phyloP scores from a whole-genome alignment of 2,113 vertebrate genomes.

The Dissostichus mawsoni region DNA sequence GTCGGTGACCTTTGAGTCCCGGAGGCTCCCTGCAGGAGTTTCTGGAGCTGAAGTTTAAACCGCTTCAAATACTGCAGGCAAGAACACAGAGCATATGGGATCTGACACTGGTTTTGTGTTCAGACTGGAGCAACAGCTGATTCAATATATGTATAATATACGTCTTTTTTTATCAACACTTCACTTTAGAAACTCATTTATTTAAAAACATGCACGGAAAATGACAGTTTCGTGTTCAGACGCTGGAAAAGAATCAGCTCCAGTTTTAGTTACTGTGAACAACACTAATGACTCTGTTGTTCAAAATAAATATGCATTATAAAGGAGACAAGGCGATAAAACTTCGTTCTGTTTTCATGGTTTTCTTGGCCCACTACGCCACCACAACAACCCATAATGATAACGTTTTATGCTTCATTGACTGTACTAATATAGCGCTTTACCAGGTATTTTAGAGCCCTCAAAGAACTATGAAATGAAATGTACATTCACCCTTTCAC shows the following conservation, averaged over 20 bases:
- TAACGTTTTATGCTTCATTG: too few species aligned
- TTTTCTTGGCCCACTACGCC: background rate
- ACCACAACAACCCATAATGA: constrained; percentile 13
- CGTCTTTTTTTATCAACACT: too few species aligned
- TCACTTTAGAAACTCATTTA: background rate
- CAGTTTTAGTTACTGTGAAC: background rate
- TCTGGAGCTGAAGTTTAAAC: constrained; percentile 8
- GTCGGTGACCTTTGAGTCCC: constrained; percentile 50
- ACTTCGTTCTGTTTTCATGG: background rate
- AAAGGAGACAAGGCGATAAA: background rate
- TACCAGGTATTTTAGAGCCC: too few species aligned
- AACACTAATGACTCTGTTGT: background rate
- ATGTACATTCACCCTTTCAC: too few species aligned
- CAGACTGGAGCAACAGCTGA: too few species aligned
- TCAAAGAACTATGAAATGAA: too few species aligned
- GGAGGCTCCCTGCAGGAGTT: constrained; percentile 21
- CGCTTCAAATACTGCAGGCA: constrained; percentile 9
- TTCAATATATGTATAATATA: too few species aligned
- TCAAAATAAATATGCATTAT: background rate
- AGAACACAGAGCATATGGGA: background rate
- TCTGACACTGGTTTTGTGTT: background rate
- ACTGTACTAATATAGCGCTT: too few species aligned
- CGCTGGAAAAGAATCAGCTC: background rate
- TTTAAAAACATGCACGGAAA: background rate
- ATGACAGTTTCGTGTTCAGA: background rate